Evolutionary conservation across 2,113 vertebrate species (phyloP).

Genomic region (Acrocephalus kingi): DNA sequence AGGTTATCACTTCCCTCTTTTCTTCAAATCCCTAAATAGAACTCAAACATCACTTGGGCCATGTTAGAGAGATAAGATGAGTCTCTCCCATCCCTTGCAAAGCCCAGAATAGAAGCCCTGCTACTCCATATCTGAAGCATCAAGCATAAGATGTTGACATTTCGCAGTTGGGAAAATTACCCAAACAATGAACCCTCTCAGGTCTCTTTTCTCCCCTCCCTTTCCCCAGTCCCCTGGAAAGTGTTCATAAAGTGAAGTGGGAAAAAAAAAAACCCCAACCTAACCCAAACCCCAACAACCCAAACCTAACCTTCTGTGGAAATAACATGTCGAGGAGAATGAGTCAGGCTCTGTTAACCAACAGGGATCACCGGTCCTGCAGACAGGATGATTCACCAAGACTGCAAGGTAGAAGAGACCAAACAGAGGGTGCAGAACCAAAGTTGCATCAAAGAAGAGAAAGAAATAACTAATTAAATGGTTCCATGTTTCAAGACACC

Average conservation of each 20-base stretch:
- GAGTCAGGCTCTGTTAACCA: slow-evolving; percentile 59
- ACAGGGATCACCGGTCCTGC: slow-evolving; percentile 12
- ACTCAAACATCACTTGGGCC: not conserved
- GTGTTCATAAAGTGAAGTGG: not conserved
- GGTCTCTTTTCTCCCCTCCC: not conserved
- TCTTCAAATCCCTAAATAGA: slow-evolving; percentile 63
- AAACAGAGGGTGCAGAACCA: not conserved
- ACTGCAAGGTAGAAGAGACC: not conserved
- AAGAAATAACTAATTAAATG: not conserved
- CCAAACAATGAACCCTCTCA: slow-evolving; percentile 34
- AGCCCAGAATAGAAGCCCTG: slow-evolving; percentile 29
- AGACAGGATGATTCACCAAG: slow-evolving; percentile 45
- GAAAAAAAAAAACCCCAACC: not conserved
- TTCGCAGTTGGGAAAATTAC: slow-evolving; percentile 5
- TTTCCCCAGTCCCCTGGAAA: not conserved
- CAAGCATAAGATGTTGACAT: not conserved
- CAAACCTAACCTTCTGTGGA: slow-evolving; percentile 43
- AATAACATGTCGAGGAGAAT: slow-evolving; percentile 44
- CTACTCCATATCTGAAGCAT: not conserved
- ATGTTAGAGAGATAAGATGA: slow-evolving; percentile 48
- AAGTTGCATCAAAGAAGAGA: not conserved
- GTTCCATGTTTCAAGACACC: not conserved
- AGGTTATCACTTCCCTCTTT: slow-evolving; percentile 33
- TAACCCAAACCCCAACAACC: not conserved
- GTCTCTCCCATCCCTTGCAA: slow-evolving; percentile 21